Evolutionary conservation across 2,113 vertebrate genomes (phyloP).

Genomic region (Nesospiza acunhae): DNA sequence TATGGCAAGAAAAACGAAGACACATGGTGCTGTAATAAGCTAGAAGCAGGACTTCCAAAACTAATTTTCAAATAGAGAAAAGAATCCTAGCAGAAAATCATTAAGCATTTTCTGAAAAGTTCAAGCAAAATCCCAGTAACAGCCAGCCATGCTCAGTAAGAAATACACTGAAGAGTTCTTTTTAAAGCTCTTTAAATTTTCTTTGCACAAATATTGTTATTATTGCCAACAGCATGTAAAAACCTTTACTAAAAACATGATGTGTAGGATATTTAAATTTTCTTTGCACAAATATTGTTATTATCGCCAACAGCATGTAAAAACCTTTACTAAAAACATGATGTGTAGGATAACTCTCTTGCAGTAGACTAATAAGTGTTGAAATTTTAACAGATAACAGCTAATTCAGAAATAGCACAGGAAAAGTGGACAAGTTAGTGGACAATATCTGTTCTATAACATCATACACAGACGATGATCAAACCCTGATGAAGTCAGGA

Average conservation of each 20-base stretch:
- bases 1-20: background rate
- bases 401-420: background rate
- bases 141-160: background rate
- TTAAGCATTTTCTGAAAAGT: background rate
- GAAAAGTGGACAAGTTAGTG: background rate
- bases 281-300: background rate
- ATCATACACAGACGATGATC: background rate
- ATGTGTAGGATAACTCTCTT: background rate
- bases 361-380: background rate
- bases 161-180: background rate
- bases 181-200: background rate
- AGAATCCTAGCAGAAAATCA: background rate
- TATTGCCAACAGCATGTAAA: background rate
- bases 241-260: background rate
- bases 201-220: background rate
- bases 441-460: background rate
- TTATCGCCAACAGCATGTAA: background rate
- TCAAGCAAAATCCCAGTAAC: background rate
- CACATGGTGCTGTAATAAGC: background rate
- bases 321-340: background rate
- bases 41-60: background rate
- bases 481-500: background rate
- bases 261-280: background rate
- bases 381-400: background rate
- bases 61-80: background rate